phyloP scores from a whole-genome alignment of 2,113 vertebrate species.

The Notechis scutatus region DNA sequence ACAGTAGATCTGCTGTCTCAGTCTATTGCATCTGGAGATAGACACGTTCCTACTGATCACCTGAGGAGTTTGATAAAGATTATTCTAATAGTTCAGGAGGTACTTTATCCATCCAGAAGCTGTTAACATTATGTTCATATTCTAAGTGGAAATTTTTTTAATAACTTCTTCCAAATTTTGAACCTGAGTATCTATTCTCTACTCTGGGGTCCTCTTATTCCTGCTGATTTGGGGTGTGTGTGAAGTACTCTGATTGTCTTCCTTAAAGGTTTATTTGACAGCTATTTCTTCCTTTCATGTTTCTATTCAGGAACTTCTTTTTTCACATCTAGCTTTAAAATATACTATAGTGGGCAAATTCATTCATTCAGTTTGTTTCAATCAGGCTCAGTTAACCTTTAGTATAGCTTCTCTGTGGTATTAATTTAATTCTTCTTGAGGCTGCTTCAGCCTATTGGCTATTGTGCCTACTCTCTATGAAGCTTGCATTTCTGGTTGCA shows the following conservation, averaged over 20 bases:
- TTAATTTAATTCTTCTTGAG: background rate
- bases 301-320: background rate
- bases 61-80: background rate
- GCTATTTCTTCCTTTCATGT: background rate
- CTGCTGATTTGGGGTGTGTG: background rate
- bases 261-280: background rate
- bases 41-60: background rate
- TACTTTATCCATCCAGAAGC: background rate
- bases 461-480: background rate
- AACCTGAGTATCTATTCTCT: background rate
- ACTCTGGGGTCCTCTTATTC: background rate
- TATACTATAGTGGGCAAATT: background rate
- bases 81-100: background rate
- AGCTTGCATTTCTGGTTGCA: background rate
- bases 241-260: background rate
- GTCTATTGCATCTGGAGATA: background rate
- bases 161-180: background rate
- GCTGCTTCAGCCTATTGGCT: background rate
- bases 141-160: background rate
- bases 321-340: background rate
- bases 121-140: background rate
- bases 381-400: background rate
- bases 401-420: background rate
- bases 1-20: background rate
- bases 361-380: background rate